Percentiles rank a stretch among this genome's conserved stretches.
These are phyloP conservation scores for Sebastes goodei DNA, from an alignment of 2,797 vertebrate genomes.

Conservation along the genomic window DNA sequence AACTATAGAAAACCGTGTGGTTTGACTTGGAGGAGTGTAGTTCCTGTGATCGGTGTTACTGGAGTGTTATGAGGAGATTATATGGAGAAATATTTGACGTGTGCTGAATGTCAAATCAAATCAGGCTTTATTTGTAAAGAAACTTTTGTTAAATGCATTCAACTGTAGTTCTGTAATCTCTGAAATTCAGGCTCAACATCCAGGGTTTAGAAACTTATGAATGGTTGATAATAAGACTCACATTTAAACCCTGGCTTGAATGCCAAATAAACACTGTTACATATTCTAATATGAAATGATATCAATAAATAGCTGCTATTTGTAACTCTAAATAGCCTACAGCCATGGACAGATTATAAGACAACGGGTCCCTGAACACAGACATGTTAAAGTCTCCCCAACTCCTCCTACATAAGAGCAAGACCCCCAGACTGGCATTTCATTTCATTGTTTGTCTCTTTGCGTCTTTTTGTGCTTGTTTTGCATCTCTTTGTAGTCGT, in stretches of 20 bases:
- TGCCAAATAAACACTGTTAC: neutral
- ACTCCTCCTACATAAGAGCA: neutral
- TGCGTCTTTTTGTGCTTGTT: neutral
- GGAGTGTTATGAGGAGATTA: conserved; percentile 25
- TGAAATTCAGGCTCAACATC: conserved; percentile 10
- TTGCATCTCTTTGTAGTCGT: neutral
- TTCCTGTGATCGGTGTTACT: neutral
- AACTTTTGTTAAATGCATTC: neutral
- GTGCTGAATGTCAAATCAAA: conserved; percentile 41
- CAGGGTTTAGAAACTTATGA: conserved; percentile 10
- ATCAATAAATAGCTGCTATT: neutral
- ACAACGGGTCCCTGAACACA: fast-evolving
- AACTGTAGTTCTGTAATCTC: conserved; percentile 17
- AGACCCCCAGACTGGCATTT: neutral
- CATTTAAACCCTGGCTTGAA: neutral
- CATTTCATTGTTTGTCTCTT: neutral
- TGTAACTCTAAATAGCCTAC: neutral
- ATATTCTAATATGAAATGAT: neutral
- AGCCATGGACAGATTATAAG: neutral
- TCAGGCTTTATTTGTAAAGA: conserved; percentile 9
- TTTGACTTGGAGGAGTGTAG: conserved; percentile 1
- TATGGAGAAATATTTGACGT: conserved; percentile 11
- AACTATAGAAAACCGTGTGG: conserved; percentile 6
- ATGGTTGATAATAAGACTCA: neutral
- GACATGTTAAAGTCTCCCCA: neutral